Conservation (phyloP, 2,797 vertebrate genomes). For the Etheostoma nigrum region DNA sequence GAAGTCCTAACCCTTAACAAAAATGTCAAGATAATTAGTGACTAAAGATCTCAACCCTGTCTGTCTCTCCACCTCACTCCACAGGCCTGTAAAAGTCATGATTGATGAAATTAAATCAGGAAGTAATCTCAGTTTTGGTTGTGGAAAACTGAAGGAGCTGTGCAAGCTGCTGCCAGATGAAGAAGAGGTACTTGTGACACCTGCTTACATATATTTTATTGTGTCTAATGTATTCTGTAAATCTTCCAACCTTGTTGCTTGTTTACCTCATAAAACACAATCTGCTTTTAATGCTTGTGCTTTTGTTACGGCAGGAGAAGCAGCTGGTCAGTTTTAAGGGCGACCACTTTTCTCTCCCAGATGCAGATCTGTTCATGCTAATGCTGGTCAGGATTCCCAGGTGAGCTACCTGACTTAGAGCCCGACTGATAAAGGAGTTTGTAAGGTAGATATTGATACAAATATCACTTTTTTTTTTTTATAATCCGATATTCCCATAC, state of each 20-base stretch:
- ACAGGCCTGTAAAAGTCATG: constrained; percentile 83
- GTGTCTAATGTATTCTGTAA: neutral
- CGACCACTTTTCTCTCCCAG: constrained; percentile 77
- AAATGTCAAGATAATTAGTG: constrained; percentile 25
- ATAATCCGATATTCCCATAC: too few relatives aligned
- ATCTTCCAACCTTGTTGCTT: neutral
- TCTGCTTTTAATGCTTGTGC: neutral
- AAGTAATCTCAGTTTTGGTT: constrained; percentile 71
- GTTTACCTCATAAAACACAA: neutral
- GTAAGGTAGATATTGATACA: too few relatives aligned
- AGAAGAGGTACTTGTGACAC: constrained; percentile 78
- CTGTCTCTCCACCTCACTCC: constrained; percentile 24
- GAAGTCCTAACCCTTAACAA: constrained; percentile 21
- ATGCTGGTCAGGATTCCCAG: constrained; percentile 83
- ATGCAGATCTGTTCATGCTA: constrained; percentile 88
- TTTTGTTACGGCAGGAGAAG: constrained; percentile 73
- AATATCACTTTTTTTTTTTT: too few relatives aligned
- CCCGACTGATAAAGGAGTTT: too few relatives aligned
- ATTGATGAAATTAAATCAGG: constrained; percentile 83
- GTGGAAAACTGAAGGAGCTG: constrained; percentile 86
- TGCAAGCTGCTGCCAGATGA: constrained; percentile 86
- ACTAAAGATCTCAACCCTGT: constrained; percentile 3
- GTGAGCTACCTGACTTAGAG: constrained; percentile 64
- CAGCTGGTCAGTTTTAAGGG: constrained; percentile 81
- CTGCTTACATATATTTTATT: neutral